These are phyloP conservation scores for Notoglanidium macrostoma DNA, from an alignment of 2,797 vertebrate genomes.

Conservation along the genomic window DNA sequence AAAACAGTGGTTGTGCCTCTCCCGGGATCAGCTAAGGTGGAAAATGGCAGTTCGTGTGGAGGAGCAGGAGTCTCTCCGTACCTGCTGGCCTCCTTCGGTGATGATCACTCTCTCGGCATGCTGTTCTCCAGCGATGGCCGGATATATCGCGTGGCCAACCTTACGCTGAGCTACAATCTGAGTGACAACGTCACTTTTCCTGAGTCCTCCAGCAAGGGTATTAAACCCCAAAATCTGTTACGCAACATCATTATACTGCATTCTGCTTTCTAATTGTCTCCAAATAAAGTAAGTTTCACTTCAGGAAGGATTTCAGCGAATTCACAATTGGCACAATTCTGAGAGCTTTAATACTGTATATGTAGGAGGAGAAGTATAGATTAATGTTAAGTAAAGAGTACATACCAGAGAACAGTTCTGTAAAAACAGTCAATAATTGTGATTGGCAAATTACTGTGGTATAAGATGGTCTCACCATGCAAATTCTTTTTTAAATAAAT, in stretches of 20 bases:
- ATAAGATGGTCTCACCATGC: no score
- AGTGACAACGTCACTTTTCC: constrained; percentile 80
- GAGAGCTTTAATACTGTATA: not conserved
- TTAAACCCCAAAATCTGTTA: constrained; percentile 40
- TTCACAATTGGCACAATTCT: not conserved
- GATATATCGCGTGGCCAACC: constrained; percentile 74
- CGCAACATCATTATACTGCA: not conserved
- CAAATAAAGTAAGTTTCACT: not conserved
- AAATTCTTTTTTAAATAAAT: not conserved
- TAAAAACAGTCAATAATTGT: not conserved
- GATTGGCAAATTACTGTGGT: no score
- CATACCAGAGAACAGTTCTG: not conserved
- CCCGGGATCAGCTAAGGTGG: constrained; percentile 71
- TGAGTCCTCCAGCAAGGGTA: constrained; percentile 76
- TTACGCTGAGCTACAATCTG: constrained; percentile 84
- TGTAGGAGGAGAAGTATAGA: not conserved
- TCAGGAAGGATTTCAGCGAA: not conserved
- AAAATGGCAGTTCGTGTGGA: constrained; percentile 79
- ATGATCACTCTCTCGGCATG: constrained; percentile 75
- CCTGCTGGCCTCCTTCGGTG: constrained; percentile 78
- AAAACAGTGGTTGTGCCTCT: constrained; percentile 67
- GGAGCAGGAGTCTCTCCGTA: constrained; percentile 52
- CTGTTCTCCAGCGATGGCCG: constrained; percentile 74
- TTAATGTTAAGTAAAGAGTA: not conserved
- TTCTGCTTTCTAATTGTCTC: not conserved